Evolutionary conservation across 2,797 vertebrate genomes (phyloP).

Genomic region (Telmatherina bonti): DNA sequence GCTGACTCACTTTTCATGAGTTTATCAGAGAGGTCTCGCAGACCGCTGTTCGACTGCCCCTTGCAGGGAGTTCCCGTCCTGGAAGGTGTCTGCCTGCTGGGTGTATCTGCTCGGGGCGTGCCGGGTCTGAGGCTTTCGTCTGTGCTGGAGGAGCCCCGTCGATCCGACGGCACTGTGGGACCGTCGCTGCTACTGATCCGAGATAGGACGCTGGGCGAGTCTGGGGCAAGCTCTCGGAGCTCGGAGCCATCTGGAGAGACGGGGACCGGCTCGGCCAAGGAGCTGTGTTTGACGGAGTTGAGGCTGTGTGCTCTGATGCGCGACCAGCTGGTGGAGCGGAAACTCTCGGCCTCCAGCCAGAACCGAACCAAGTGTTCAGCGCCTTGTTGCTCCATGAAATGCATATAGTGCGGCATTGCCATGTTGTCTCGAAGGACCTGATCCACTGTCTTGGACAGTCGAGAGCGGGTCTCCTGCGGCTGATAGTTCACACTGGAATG

Average conservation of each 20-base stretch:
- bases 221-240: conserved; percentile 53
- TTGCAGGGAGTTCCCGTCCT: conserved; percentile 85
- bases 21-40: conserved; percentile 91
- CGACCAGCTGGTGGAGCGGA: conserved; percentile 95
- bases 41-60: conserved; percentile 84
- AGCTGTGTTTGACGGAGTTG: conserved; percentile 97
- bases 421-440: conserved; percentile 91
- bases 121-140: conserved; percentile 55
- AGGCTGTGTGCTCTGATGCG: conserved; percentile 94
- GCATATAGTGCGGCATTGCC: conserved; percentile 94
- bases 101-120: conserved; percentile 65
- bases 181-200: conserved; percentile 66
- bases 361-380: conserved; percentile 95
- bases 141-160: conserved; percentile 65
- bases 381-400: conserved; percentile 92
- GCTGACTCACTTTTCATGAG: conserved; percentile 95
- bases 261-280: conserved; percentile 89
- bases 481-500: conserved; percentile 97
- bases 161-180: conserved; percentile 31
- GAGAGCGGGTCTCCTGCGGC: conserved; percentile 93
- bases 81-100: conserved; percentile 79
- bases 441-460: conserved; percentile 95
- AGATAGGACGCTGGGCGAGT: conserved; percentile 29
- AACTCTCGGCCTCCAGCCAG: conserved; percentile 96
- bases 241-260: conserved; percentile 67